These are phyloP conservation scores for Perca fluviatilis DNA, from an alignment of 2,113 vertebrate species.

Conservation along the genomic window DNA sequence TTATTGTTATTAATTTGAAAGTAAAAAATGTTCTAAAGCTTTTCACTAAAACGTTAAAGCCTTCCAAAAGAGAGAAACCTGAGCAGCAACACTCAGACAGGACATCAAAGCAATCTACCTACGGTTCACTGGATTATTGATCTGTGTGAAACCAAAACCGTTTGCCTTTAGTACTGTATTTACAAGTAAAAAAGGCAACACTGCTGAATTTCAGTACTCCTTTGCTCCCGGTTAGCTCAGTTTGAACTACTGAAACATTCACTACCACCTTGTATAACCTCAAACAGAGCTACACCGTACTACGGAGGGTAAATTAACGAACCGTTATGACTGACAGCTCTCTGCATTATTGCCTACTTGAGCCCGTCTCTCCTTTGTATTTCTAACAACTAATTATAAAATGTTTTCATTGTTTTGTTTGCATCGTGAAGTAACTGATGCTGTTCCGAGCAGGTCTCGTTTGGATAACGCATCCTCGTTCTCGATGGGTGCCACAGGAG, in stretches of 20 bases:
- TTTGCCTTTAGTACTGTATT: background rate
- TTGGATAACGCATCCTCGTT: background rate
- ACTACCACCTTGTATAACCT: background rate
- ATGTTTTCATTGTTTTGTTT: background rate
- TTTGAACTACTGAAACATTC: slow-evolving; percentile 20
- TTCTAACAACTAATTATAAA: background rate
- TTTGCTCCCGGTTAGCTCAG: background rate
- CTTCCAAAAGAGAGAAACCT: background rate
- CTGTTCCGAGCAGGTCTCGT: background rate
- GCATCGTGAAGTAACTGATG: background rate
- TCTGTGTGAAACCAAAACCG: background rate
- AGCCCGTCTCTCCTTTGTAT: background rate
- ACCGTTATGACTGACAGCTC: background rate
- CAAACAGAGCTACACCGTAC: background rate
- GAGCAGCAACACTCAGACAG: background rate
- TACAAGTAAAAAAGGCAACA: background rate
- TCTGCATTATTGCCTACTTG: background rate
- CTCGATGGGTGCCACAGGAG: background rate
- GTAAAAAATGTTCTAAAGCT: background rate
- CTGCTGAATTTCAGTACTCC: background rate
- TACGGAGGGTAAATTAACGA: background rate
- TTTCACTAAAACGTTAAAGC: background rate
- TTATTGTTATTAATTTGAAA: background rate
- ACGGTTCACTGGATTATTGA: slow-evolving; percentile 24
- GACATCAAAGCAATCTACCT: background rate